Percentiles rank a stretch among this genome's conserved stretches.
Evolutionary conservation across 2,113 vertebrate genomes (phyloP).

Genomic region (Turnix velox): DNA sequence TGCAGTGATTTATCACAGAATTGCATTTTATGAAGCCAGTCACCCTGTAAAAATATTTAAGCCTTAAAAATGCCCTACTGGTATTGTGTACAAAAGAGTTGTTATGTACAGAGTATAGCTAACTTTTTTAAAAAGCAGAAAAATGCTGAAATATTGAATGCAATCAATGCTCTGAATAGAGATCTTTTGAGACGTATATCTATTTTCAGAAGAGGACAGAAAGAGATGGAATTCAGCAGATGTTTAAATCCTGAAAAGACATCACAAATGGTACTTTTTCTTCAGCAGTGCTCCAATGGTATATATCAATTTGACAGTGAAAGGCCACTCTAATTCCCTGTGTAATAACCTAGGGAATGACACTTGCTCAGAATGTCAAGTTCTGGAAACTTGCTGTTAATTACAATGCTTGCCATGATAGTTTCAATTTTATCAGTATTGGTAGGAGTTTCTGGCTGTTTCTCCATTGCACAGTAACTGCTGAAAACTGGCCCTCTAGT

Average conservation of each 20-base stretch:
- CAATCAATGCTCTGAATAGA: background rate
- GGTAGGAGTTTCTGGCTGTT: constrained; percentile 49
- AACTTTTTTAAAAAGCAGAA: background rate
- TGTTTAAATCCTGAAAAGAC: constrained; percentile 61
- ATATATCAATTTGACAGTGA: constrained; percentile 68
- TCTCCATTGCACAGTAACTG: background rate
- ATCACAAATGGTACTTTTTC: constrained; percentile 43
- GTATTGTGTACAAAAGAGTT: background rate
- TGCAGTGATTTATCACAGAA: background rate
- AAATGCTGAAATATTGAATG: constrained; percentile 14
- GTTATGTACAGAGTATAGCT: background rate
- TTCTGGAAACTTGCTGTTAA: constrained; percentile 72
- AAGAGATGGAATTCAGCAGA: constrained; percentile 43
- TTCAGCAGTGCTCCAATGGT: constrained; percentile 22
- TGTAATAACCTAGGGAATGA: constrained; percentile 70
- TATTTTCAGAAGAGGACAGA: constrained; percentile 50
- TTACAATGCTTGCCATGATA: constrained; percentile 65
- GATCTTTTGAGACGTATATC: constrained; percentile 14
- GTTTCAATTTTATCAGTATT: constrained; percentile 62
- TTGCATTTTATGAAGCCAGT: background rate
- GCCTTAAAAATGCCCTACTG: background rate
- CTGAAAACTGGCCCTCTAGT: constrained; percentile 26
- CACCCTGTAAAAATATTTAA: background rate
- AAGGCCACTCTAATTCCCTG: constrained; percentile 69
- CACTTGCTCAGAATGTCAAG: constrained; percentile 70